Conservation (phyloP, 2,888 invertebrate species). For the Dolichopus griseipennis region DNA sequence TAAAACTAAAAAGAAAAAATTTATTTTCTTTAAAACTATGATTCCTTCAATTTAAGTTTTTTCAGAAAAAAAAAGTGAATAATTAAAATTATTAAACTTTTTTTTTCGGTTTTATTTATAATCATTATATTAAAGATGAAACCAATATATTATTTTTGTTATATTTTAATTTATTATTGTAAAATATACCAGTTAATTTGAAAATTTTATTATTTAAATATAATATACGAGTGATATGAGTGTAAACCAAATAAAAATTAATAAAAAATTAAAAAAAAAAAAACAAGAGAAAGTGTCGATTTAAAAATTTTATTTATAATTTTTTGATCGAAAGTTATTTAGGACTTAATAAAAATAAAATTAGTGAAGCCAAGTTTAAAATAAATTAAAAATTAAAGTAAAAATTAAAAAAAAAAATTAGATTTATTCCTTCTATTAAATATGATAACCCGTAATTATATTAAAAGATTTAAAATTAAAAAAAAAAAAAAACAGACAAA, state of each 20-base stretch:
- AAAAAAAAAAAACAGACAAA: not conserved
- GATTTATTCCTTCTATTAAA: slow-evolving; percentile 1
- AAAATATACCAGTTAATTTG: not conserved
- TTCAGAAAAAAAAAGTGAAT: not conserved
- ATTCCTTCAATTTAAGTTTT: too few species aligned
- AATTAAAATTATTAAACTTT: not conserved
- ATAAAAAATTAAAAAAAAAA: too few species aligned
- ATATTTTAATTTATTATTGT: not conserved
- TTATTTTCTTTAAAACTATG: too few species aligned
- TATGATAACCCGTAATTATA: not conserved
- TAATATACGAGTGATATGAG: not conserved
- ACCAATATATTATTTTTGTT: too few species aligned
- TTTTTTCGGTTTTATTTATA: too few species aligned
- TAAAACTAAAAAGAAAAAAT: too few species aligned
- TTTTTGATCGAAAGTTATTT: not conserved
- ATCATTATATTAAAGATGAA: too few species aligned
- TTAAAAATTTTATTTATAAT: not conserved
- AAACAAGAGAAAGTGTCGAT: too few species aligned
- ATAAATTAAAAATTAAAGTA: not conserved
- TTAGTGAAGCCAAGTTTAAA: not conserved
- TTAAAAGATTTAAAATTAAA: not conserved
- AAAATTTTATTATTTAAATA: not conserved
- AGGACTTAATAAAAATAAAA: not conserved
- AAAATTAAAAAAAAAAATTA: not conserved
- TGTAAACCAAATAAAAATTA: not conserved